Evolutionary conservation across 2,113 vertebrate genomes (phyloP), one percentile per base, ranked within the genome.

Genomic region (Odocoileus virginianus): DNA sequence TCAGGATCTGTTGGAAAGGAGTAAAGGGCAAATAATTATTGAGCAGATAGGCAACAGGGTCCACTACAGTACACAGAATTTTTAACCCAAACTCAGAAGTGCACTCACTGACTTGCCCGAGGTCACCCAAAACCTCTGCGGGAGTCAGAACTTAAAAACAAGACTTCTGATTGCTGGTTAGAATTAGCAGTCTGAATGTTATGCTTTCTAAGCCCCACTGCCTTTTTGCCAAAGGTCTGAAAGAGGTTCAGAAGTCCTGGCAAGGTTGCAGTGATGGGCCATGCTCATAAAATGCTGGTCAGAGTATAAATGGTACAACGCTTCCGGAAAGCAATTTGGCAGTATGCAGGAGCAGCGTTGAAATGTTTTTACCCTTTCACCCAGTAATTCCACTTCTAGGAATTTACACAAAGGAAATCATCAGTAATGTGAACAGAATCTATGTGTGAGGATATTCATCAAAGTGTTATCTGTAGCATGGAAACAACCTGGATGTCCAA

Each of bases 371-470:
- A 16, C 33, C 89, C 96, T 96, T 97, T 95, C 71, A 27, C 67
- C 89, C 45, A 87, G 89, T 87, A 57, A 64, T 87, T 74, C 52
- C 84, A 85, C 5, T 97, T 96, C 94, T 97, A 97, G 94, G 87
- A 98, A 98, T 95, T 87, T 40, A 92, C 78, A 97, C 79, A 89
- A 84, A 97, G 94, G 90, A 97, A 96, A 87, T 58, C n/a, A 25
- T 78, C 58, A 83, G 60, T 91, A 91, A 87, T 93, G 45, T 82
- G 67, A 94, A 85, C 30, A 67, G 52, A 93, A 74, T 78, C 58
- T n/a, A 28, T 17, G 60, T 58, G 30, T n/a, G 60, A 95, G 93
- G 58, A 61, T 87, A 74, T 47, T 81, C 45, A 55, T 86, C 58
- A 96, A 55, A 95, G 67, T 14, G 9, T 76, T 95, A 86, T 98